These are phyloP conservation scores for Megalopta genalis DNA, from an alignment of 1,140 invertebrate species.

Conservation along the genomic window DNA sequence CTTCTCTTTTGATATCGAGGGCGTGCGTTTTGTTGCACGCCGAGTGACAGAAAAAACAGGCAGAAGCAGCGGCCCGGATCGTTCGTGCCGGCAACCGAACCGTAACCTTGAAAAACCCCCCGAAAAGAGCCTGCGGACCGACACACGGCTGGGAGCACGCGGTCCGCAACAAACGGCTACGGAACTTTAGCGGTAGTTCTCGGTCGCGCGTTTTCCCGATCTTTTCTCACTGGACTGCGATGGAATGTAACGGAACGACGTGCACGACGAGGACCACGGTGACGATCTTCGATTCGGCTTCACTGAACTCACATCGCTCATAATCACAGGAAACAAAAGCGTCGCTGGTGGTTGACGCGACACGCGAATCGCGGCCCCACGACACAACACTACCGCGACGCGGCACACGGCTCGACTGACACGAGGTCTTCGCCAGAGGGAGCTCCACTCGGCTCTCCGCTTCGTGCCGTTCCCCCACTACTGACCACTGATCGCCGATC, in stretches of 20 bases:
- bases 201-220: not conserved
- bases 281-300: slow-evolving; percentile 1
- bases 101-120: slow-evolving; percentile 38
- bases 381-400: slow-evolving; percentile 69
- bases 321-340: slow-evolving; percentile 48
- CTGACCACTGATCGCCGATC: slow-evolving; percentile 24
- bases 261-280: not conserved
- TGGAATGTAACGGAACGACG: not conserved
- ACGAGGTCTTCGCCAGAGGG: slow-evolving; percentile 68
- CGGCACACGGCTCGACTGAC: slow-evolving; percentile 75
- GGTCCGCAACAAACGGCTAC: not conserved
- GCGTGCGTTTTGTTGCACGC: not conserved
- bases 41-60: slow-evolving; percentile 3
- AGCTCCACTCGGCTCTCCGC: slow-evolving; percentile 61
- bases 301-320: slow-evolving; percentile 44
- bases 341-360: slow-evolving; percentile 41
- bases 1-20: not conserved
- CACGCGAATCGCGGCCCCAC: slow-evolving; percentile 37
- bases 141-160: slow-evolving; percentile 25
- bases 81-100: slow-evolving; percentile 16
- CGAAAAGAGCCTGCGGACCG: slow-evolving; percentile 23
- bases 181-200: not conserved
- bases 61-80: slow-evolving; percentile 10
- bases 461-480: slow-evolving; percentile 21
- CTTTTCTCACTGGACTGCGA: not conserved